Evolutionary conservation across 1,140 invertebrate species (phyloP), one percentile per base, ranked within the genome.

Genomic region (Trichonephila clavipes): DNA sequence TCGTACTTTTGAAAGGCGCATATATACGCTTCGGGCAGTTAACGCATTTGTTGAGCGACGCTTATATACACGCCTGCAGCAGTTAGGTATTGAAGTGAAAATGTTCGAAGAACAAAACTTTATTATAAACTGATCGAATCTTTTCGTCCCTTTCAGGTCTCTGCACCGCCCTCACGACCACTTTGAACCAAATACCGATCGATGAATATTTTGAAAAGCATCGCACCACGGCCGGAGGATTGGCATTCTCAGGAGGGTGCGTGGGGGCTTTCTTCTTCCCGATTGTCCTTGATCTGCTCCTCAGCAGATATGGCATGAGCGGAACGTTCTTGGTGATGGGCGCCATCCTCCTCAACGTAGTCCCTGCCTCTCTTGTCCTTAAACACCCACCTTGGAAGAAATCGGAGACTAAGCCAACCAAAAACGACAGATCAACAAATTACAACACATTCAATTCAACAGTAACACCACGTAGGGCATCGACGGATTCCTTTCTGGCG

Each of bases 301-400:
- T 95, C 0, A 14, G 66, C 21, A 21, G 87, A 3, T 95, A 95
- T 89, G 88, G 94, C 14, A 24, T 95, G n/a, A 61, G 88, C 3
- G 95, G 95, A 1, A 94, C 95, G 12, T 95, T 98, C 16, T 95
- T 98, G 0, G 96, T 98, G 7, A 97, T 98, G 96, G 98, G 98
- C 7, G 98, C 97, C 28, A 96, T 98, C 4, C 97, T 97, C 83
- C 95, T 98, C n/a, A 98, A 98, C 95, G 97, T 94, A 14, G 44
- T 94, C 4, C 93, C 93, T 40, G 34, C 59, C 4, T 10, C 93
- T 3, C n/a, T 94, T 16, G 96, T 98, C 0, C 98, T 97, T 95
- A 96, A 97, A 86, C 98, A 98, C 12, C 94, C 94, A 2, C 83
- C 94, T 24, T 94, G 90, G 90, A 81, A 51, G n/a, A 62, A 64